phyloP scores from a whole-genome alignment of 1,140 invertebrate species.

The Dryas iulia region DNA sequence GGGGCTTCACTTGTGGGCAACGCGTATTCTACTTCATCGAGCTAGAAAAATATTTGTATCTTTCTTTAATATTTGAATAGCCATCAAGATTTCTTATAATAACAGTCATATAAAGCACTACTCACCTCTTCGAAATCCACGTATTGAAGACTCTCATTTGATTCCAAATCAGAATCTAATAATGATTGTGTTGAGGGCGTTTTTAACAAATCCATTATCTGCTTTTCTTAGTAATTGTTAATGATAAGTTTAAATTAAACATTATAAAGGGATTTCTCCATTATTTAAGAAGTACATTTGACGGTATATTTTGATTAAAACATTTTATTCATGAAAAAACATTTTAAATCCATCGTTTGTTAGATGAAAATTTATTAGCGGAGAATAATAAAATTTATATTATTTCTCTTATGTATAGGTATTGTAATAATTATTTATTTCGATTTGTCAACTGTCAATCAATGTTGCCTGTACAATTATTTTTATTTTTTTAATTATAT shows the following conservation, averaged over 20 bases:
- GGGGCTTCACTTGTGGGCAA: slow-evolving; percentile 69
- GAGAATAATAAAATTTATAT: no score
- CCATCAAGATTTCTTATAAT: neutral
- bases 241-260: neutral
- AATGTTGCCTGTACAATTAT: neutral
- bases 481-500: no score
- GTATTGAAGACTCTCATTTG: slow-evolving; percentile 84
- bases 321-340: neutral
- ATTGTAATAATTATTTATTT: slow-evolving; percentile 1
- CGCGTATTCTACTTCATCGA: slow-evolving; percentile 75
- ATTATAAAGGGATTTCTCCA: neutral
- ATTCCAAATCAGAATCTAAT: slow-evolving; percentile 84
- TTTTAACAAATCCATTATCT: slow-evolving; percentile 79
- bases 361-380: neutral
- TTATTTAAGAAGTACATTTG: neutral
- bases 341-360: neutral
- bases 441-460: neutral
- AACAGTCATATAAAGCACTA: neutral
- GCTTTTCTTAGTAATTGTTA: slow-evolving; percentile 1
- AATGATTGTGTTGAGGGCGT: slow-evolving; percentile 81
- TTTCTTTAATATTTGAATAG: neutral
- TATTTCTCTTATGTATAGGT: no score
- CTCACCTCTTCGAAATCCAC: slow-evolving; percentile 86
- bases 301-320: neutral
- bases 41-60: slow-evolving; percentile 42